Evolutionary conservation across 1,140 invertebrate species (phyloP).

Genomic region (Brachionus koreanus): DNA sequence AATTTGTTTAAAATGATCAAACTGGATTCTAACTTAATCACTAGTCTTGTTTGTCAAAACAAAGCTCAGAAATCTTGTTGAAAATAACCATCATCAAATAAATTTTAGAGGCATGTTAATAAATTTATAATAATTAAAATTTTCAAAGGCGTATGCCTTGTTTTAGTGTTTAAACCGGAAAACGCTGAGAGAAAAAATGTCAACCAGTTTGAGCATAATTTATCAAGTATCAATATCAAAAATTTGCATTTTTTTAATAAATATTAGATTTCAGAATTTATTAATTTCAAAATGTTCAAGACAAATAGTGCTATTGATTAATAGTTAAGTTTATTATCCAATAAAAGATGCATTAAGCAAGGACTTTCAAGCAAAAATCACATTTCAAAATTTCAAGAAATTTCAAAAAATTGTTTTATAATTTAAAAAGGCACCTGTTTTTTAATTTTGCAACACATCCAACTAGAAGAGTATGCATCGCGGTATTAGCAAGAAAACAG

Average conservation of each 20-base stretch:
- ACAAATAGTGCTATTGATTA: background rate
- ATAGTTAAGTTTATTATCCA: constrained; percentile 4
- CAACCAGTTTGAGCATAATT: background rate
- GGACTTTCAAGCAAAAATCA: background rate
- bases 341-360: background rate
- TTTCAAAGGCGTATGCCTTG: background rate
- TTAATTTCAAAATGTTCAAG: background rate
- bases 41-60: background rate
- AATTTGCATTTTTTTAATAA: background rate
- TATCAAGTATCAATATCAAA: background rate
- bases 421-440: background rate
- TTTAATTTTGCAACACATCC: background rate
- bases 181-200: background rate
- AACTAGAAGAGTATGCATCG: background rate
- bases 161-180: background rate
- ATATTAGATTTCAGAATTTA: background rate
- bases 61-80: background rate
- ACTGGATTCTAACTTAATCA: constrained; percentile 2
- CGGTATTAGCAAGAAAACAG: background rate
- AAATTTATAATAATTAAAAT: background rate
- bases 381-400: background rate
- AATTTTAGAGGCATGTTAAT: background rate
- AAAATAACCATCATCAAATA: background rate
- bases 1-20: background rate
- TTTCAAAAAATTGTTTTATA: background rate